phyloP scores from a whole-genome alignment of 2,888 invertebrate genomes.

The Netelia melanura region DNA sequence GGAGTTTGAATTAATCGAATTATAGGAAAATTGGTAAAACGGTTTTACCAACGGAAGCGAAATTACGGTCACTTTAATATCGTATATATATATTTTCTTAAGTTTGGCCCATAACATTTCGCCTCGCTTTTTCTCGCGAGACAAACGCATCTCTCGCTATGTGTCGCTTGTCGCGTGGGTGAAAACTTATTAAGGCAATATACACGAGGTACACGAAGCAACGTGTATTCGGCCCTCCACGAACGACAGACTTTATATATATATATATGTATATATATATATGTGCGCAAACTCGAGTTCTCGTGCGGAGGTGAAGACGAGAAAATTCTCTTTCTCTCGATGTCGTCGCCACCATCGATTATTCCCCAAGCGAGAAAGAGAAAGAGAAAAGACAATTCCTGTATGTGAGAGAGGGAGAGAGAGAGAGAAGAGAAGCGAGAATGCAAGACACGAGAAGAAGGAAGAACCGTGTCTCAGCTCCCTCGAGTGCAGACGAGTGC shows the following conservation, averaged over 20 bases:
- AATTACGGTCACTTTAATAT: too few relatives aligned
- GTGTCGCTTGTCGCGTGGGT: constrained; percentile 61
- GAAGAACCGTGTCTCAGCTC: constrained; percentile 64
- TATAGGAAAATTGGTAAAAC: too few relatives aligned
- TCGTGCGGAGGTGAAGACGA: constrained; percentile 46
- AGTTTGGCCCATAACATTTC: not conserved
- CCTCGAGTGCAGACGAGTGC: constrained; percentile 65
- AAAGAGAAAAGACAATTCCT: constrained; percentile 36
- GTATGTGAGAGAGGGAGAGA: constrained; percentile 5
- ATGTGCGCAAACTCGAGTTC: not conserved
- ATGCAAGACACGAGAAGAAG: constrained; percentile 5
- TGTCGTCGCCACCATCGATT: constrained; percentile 67
- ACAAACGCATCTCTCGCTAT: constrained; percentile 8
- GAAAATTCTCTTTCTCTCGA: constrained; percentile 62
- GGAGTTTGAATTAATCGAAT: too few relatives aligned
- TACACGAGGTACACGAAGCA: constrained; percentile 48
- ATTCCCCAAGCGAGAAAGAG: constrained; percentile 57
- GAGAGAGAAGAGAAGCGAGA: constrained; percentile 24
- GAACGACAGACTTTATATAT: constrained; percentile 21
- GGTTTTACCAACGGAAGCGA: too few relatives aligned
- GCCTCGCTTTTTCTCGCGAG: not conserved
- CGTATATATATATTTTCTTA: too few relatives aligned
- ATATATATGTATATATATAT: not conserved
- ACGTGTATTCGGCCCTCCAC: constrained; percentile 26
- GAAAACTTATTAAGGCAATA: constrained; percentile 70